Base-by-base conservation (phyloP, 1,140 invertebrate species). In the Lepidurus packardi region DNA sequence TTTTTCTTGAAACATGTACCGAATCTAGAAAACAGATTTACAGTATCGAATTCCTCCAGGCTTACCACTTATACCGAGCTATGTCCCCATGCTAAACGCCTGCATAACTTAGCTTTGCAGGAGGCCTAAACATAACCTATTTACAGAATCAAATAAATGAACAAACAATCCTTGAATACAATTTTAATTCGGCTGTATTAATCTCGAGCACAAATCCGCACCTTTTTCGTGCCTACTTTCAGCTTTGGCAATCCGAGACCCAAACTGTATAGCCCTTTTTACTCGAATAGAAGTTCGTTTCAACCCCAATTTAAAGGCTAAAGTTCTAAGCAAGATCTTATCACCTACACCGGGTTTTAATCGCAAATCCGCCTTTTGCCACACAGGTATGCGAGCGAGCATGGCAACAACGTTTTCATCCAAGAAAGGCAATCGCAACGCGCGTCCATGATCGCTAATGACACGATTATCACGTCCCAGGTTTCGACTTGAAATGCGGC, bases 211-310 rank as follows among this genome's bases (percentile, higher is more conserved):
- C 74, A 91, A 81, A 84, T 96, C 90, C 81, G 89, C 89, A 24
- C 93, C 96, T 85, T 95, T 97, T 87, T 97, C 93, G 85, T 94
- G 96, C 65, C 89, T 89, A 85, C 87, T 86, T 81, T 90, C 89
- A 43, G 87, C 78, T 80, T 98, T 95, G 5, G 97, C 96, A 82
- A 98, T 97, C 83, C 93, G 89, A 0, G 95, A 96, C n/a, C 97
- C 97, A 89, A 99, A 99, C 85, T 99, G 97, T 75, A 99, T 91
- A 16, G 97, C 97, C 85, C 94, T 84, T 85, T 99, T 99, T 73
- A 93, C 93, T 74, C 94, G 88, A 74, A 84, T 83, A 1, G 92
- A 89, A 24, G 91, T 90, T 74, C 88, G 84, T 79, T 83, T 84
- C 5, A 94, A 85, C 10, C 93, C 93, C 2, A 97, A 84, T 81